Evolutionary conservation across 2,888 invertebrate species (phyloP), one percentile per base, ranked within the genome.

Genomic region (Thereva unica): DNA sequence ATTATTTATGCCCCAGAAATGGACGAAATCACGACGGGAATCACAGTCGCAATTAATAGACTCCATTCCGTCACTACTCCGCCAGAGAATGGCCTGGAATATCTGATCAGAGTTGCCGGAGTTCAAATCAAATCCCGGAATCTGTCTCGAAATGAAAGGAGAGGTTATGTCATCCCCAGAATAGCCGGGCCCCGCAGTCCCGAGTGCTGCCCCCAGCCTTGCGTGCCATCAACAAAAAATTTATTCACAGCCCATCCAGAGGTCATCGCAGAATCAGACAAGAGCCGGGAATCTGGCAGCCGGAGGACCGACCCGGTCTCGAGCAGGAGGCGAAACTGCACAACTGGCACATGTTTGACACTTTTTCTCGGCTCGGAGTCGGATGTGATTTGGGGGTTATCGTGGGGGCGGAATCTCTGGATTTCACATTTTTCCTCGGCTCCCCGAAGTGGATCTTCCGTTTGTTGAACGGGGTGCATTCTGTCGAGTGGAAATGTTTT

Each of bases 181-280:
- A 59, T 59, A 38, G 41, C 57, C 47, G 47, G 45, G 47, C 57
- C 57, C 57, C 57, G 45, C 37, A 37, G 37, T 57, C 57, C 57
- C 57, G 37, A 59, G 41, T 37, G 37, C 47, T 12, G 47, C 37
- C 12, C 41, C 23, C 41, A 41, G 40, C 40, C 50, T 61, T 61
- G 50, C 61, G 61, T 61, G 42, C 61, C 38, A 49, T 23, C n/a
- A 12, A 23, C 23, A 61, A 61, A 61, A 49, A 61, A 61, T 61
- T 61, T 61, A 61, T 61, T 61, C 61, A 61, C 61, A 61, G 61
- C 61, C 61, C 61, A 61, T 61, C 49, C 61, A 61, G 41, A 50
- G 61, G 61, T 61, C 61, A 61, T 61, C 61, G 61, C 49, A 50
- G 40, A 50, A 61, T 61, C 61, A 50, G 61, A 61, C 61, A 61